Evolutionary conservation across 2,113 vertebrate species (phyloP), one percentile per base, ranked within the genome.

Genomic region (Chaetura pelagica): DNA sequence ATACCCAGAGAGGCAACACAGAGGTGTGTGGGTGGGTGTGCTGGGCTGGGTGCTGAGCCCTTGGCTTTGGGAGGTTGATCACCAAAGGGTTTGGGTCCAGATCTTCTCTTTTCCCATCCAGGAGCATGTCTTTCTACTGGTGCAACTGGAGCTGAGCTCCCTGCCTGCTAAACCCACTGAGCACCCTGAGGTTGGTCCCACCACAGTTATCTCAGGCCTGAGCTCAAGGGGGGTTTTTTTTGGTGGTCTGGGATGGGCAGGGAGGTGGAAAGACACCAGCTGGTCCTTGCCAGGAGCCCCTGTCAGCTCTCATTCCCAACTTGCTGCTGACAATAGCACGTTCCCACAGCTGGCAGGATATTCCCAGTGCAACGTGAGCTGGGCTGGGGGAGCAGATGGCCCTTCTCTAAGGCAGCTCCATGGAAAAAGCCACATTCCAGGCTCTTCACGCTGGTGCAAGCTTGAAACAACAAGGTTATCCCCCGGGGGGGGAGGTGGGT

Each of bases 291-390:
- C 32, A 4, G 21, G 64, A 91, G 38, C 48, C 30, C 59, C 40
- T 23, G 58, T 62, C 62, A 10, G n/a, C 20, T 62, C 72, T 61
- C n/a, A 17, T 92, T 90, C 73, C 63, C 58, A 23, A 9, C 2
- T 14, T 0, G 1, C 34, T 0, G 0, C 67, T 51, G 67, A 55
- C 77, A 87, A 57, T 7, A 26, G 52, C 2, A 0, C 0, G 0
- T 95, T 96, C 93, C 77, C 90, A 67, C 34, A 38, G 52, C 14
- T 91, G 89, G 58, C 1, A 1, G 86, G 91, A 92, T 76, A 68
- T 40, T 80, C 48, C 52, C 58, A 29, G 78, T 67, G 94, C 83
- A 93, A 87, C 0, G 4, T 14, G 49, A 96, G 71, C 92, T 0
- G 0, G 42, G 61, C 52, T 0, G 26, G 40, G 58, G 27, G 68